Percentiles rank a stretch among this genome's conserved stretches.
Conservation (phyloP, 2,113 vertebrate genomes). For the Lycaon pictus region DNA sequence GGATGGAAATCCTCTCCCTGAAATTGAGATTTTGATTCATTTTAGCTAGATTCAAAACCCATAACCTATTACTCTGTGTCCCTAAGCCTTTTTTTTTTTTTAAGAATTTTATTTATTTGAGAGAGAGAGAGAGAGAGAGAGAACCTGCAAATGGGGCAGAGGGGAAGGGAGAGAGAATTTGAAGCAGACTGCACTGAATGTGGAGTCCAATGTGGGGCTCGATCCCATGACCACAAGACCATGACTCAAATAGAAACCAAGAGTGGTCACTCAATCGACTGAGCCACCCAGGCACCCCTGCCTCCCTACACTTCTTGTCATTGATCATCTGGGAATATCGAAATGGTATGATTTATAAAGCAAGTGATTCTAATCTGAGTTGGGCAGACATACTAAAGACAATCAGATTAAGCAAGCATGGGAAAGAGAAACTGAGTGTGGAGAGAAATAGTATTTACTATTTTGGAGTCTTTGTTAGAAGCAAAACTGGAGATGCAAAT, state of each 20-base stretch:
- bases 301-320: not conserved
- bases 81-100: not conserved
- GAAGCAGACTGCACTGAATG: too few species aligned
- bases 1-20: not conserved
- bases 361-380: not conserved
- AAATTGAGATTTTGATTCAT: not conserved
- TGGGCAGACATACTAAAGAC: not conserved
- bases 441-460: not conserved
- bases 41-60: not conserved
- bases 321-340: not conserved
- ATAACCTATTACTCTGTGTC: not conserved
- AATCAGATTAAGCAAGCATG: too few species aligned
- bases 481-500: not conserved
- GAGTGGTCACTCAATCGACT: too few species aligned
- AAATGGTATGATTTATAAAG: not conserved
- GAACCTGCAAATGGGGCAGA: too few species aligned
- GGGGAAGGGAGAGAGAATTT: too few species aligned
- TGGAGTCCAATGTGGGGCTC: too few species aligned
- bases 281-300: too few species aligned
- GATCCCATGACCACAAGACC: too few species aligned
- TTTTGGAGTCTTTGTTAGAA: not conserved
- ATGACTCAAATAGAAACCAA: too few species aligned
- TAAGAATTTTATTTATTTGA: too few species aligned
- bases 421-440: not conserved
- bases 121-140: too few species aligned